Evolutionary conservation across 2,113 vertebrate species (phyloP).

Genomic region (Catagonus wagneri): DNA sequence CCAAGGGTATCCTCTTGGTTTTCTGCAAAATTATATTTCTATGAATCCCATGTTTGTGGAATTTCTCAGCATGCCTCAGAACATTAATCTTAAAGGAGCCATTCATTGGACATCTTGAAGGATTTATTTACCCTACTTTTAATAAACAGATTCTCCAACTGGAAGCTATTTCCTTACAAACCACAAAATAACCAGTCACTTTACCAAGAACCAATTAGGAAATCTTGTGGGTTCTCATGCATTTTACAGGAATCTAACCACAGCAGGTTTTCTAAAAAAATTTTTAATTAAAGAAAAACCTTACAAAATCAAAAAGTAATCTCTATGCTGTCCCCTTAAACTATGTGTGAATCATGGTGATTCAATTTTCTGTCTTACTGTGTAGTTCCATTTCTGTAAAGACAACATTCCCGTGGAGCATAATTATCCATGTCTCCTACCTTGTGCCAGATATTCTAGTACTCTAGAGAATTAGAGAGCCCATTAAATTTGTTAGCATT

Average conservation of each 20-base stretch:
- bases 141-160: conserved; percentile 82
- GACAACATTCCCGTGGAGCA: conserved; percentile 40
- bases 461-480: not conserved
- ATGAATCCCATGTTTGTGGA: conserved; percentile 76
- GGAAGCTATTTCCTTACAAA: conserved; percentile 84
- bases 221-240: conserved; percentile 77
- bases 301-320: conserved; percentile 72
- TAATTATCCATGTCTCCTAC: not conserved
- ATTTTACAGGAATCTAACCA: conserved; percentile 77
- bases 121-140: conserved; percentile 75
- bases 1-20: conserved; percentile 70
- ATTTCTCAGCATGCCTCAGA: conserved; percentile 50
- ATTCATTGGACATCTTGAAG: conserved; percentile 75
- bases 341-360: conserved; percentile 38
- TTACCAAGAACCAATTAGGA: conserved; percentile 72
- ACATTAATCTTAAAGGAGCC: conserved; percentile 74
- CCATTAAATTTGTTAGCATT: not conserved
- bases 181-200: conserved; percentile 73
- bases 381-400: conserved; percentile 58
- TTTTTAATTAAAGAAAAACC: conserved; percentile 6
- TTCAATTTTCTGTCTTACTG: not conserved
- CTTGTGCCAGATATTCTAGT: not conserved
- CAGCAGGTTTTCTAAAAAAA: conserved; percentile 49
- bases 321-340: conserved; percentile 50
- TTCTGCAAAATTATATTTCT: conserved; percentile 83